Evolutionary conservation across 2,797 vertebrate species (phyloP).

Genomic region (Ciconia nigra): DNA sequence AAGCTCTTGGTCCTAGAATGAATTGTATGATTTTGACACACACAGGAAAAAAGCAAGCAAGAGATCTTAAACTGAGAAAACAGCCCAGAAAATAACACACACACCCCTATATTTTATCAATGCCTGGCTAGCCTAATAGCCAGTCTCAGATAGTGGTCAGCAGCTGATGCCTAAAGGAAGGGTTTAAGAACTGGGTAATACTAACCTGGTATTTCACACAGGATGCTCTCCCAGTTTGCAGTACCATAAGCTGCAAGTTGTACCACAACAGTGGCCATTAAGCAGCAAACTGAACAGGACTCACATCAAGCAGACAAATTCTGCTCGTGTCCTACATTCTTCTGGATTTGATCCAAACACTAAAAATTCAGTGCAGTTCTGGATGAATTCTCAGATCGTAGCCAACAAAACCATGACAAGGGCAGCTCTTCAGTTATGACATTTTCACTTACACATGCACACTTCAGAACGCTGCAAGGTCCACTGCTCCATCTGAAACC

Average conservation of each 20-base stretch:
- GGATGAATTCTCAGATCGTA: not conserved
- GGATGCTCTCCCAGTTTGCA: not conserved
- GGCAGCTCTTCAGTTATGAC: not conserved
- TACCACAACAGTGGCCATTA: not conserved
- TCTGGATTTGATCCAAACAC: not conserved
- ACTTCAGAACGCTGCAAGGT: not conserved
- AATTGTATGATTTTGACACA: not conserved
- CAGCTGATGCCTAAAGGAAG: not conserved
- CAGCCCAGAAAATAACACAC: not conserved
- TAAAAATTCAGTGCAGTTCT: not conserved
- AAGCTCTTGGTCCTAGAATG: not conserved
- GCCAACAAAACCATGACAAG: not conserved
- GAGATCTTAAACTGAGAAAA: not conserved
- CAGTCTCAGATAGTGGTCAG: not conserved
- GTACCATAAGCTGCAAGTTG: not conserved
- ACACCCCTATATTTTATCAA: not conserved
- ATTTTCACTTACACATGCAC: not conserved
- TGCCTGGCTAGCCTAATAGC: not conserved
- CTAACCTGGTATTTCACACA: not conserved
- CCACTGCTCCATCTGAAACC: not conserved
- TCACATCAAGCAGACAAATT: not conserved
- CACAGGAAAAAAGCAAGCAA: not conserved
- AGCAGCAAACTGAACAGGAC: not conserved
- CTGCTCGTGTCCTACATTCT: not conserved
- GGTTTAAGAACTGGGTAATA: not conserved